phyloP scores from a whole-genome alignment of 2,797 vertebrate species.

The Odontamblyopus rebecca region DNA sequence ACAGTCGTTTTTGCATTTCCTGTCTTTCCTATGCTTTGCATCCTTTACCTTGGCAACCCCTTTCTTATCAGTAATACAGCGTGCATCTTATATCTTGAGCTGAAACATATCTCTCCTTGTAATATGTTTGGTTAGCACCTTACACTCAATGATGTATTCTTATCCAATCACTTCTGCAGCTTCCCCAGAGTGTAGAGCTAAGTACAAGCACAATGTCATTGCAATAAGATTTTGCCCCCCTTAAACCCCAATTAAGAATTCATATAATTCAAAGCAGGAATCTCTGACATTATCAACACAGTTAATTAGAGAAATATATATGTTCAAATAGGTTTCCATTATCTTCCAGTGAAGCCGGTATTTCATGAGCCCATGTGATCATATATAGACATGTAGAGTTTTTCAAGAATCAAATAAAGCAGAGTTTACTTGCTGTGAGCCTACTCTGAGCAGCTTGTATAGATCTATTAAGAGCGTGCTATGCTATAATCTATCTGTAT shows the following conservation, averaged over 20 bases:
- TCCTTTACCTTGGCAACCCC: background rate
- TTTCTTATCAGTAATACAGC: background rate
- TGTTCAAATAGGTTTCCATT: conserved; percentile 4
- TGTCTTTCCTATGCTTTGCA: background rate
- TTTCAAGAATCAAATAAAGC: background rate
- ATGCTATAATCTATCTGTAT: background rate
- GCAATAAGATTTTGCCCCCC: background rate
- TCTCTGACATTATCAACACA: background rate
- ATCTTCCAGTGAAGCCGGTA: background rate
- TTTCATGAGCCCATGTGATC: background rate
- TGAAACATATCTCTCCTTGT: background rate
- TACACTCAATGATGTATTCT: background rate
- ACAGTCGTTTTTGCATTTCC: too few species aligned
- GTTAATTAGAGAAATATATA: conserved; percentile 8
- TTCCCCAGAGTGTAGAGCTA: background rate
- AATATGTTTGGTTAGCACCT: too few species aligned
- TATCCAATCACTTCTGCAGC: background rate
- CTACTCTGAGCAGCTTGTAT: background rate
- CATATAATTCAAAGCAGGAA: conserved; percentile 2
- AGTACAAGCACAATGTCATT: background rate
- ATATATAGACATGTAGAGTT: background rate
- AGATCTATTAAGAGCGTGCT: background rate
- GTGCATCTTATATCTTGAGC: background rate
- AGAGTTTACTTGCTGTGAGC: background rate
- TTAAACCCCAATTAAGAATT: conserved; percentile 4